Evolutionary conservation across 2,888 invertebrate genomes (phyloP).

Genomic region (Phlogophora meticulosa): DNA sequence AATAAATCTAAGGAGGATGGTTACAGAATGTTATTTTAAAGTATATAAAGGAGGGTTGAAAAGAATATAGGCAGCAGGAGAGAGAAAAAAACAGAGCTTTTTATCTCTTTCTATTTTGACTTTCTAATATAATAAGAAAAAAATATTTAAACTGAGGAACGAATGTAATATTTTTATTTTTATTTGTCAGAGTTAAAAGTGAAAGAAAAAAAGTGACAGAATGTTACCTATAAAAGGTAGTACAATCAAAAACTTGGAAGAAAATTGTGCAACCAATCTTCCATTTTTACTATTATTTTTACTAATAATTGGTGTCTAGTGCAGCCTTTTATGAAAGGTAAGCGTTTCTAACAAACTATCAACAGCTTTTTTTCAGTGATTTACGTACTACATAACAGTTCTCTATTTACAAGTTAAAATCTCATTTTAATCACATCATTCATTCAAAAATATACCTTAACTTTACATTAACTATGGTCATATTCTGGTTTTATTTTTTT

Average conservation of each 20-base stretch:
- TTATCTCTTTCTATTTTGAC: not conserved
- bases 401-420: constrained; percentile 84
- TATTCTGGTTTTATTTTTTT: constrained; percentile 54
- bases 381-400: constrained; percentile 85
- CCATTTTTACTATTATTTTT: constrained; percentile 6
- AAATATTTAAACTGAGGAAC: too few relatives aligned
- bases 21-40: not conserved
- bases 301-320: constrained; percentile 46
- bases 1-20: not conserved
- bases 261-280: constrained; percentile 42
- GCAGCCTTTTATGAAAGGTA: constrained; percentile 58
- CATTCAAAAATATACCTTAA: constrained; percentile 86
- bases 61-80: not conserved
- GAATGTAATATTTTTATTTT: too few relatives aligned
- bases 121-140: too few relatives aligned
- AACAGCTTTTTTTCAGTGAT: constrained; percentile 70
- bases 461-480: constrained; percentile 68
- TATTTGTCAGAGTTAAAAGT: too few relatives aligned
- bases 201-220: too few relatives aligned
- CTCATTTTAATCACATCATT: constrained; percentile 88
- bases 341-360: constrained; percentile 65
- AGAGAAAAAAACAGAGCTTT: not conserved
- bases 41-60: not conserved
- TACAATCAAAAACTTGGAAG: not conserved
- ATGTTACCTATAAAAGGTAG: too few relatives aligned